These are phyloP conservation scores for Thryonomys swinderianus DNA, from an alignment of 2,113 vertebrate genomes.

Conservation along the genomic window DNA sequence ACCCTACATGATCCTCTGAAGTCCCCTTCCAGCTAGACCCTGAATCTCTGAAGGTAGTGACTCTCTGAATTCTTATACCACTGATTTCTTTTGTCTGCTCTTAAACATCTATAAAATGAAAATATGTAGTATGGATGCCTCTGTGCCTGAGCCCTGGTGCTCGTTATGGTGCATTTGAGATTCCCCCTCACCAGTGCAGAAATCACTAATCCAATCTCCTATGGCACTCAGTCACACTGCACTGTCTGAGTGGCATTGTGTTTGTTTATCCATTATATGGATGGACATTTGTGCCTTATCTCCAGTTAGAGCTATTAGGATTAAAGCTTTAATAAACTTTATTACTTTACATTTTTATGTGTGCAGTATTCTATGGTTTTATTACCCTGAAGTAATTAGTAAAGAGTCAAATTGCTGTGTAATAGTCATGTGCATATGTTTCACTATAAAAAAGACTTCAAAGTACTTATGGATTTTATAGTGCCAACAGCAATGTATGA, in stretches of 20 bases:
- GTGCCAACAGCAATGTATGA: neutral
- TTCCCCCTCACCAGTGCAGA: accelerated
- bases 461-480: neutral
- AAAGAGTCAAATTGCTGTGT: neutral
- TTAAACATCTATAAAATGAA: neutral
- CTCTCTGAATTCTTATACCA: neutral
- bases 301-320: neutral
- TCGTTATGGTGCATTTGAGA: neutral
- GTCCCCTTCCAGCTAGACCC: neutral
- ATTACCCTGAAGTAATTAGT: neutral
- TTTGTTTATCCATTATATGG: neutral
- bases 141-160: neutral
- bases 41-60: neutral
- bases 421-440: neutral
- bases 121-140: accelerated
- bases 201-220: neutral
- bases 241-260: too few relatives aligned
- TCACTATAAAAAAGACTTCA: neutral
- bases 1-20: neutral
- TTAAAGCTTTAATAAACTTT: neutral
- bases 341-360: neutral
- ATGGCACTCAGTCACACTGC: neutral
- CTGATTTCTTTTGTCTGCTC: neutral
- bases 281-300: neutral
- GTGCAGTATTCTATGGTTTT: neutral